These are phyloP conservation scores for Pangasius sanitwongsei DNA, from an alignment of 2,797 vertebrate genomes.

Conservation along the genomic window DNA sequence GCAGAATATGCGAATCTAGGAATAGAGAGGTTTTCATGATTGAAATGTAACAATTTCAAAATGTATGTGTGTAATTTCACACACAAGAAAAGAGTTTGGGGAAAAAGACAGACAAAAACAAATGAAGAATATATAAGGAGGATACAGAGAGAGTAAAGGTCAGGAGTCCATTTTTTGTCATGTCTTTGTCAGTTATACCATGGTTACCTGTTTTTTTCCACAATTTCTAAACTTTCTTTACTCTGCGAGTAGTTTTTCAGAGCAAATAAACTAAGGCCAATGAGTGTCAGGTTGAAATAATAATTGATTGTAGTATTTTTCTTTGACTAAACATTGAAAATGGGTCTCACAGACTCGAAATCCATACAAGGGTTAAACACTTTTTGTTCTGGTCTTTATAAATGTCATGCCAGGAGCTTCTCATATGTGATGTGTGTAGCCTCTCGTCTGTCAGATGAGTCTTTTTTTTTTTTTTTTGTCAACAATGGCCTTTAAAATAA, in stretches of 20 bases:
- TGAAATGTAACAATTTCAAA: not conserved
- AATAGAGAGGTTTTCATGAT: not conserved
- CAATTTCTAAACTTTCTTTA: not conserved
- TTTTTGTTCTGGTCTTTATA: not conserved
- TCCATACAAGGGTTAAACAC: not conserved
- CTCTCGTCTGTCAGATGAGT: not conserved
- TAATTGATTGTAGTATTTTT: not conserved
- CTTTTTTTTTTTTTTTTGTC: too few relatives aligned
- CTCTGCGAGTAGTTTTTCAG: not conserved
- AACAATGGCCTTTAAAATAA: too few relatives aligned
- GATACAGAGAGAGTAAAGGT: not conserved
- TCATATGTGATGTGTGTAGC: not conserved
- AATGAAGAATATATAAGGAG: not conserved
- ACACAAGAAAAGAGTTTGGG: not conserved
- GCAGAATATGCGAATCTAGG: not conserved
- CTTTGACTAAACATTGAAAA: not conserved
- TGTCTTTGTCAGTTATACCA: not conserved
- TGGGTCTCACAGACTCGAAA: not conserved
- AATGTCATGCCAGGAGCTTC: not conserved
- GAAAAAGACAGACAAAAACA: not conserved
- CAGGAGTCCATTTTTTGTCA: not conserved
- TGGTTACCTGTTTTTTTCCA: not conserved
- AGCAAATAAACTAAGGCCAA: not conserved
- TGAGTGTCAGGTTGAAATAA: not conserved
- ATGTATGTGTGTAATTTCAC: not conserved